Conservation (phyloP, 1,140 invertebrate species). For the Calephelis nemesis region DNA sequence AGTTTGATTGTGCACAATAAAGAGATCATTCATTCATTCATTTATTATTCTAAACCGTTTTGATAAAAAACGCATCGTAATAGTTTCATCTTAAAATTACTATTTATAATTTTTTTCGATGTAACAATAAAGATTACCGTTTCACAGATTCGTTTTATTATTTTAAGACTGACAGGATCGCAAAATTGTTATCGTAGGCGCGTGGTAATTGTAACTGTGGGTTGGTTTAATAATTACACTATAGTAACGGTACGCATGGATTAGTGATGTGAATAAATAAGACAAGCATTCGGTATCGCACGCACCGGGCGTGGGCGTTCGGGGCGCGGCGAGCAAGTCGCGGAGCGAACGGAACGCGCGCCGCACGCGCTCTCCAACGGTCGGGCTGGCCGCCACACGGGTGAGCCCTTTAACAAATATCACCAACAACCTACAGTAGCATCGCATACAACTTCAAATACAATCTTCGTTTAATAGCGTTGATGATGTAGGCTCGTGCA, state of each 20-base stretch:
- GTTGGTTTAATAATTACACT: not conserved
- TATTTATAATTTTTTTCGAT: too few species aligned
- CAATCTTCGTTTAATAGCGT: not conserved
- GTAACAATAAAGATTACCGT: too few species aligned
- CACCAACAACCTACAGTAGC: constrained; percentile 19
- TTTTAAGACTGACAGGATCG: too few species aligned
- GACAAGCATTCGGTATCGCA: constrained; percentile 39
- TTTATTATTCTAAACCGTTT: too few species aligned
- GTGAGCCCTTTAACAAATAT: constrained; percentile 42
- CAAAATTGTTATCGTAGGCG: too few species aligned
- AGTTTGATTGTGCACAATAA: too few species aligned
- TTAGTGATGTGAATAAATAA: constrained; percentile 7
- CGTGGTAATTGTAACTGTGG: too few species aligned
- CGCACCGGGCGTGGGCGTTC: constrained; percentile 54
- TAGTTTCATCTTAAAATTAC: too few species aligned
- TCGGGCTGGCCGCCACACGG: constrained; percentile 39
- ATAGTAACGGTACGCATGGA: constrained; percentile 31
- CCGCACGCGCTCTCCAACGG: constrained; percentile 59
- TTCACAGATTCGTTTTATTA: too few species aligned
- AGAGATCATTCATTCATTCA: too few species aligned
- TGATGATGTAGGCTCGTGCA: too few species aligned
- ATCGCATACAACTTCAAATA: not conserved
- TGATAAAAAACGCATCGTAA: too few species aligned
- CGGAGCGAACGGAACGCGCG: constrained; percentile 68
- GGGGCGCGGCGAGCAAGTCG: constrained; percentile 55